phyloP scores from a whole-genome alignment of 2,113 vertebrate species.

The Cettia cetti region DNA sequence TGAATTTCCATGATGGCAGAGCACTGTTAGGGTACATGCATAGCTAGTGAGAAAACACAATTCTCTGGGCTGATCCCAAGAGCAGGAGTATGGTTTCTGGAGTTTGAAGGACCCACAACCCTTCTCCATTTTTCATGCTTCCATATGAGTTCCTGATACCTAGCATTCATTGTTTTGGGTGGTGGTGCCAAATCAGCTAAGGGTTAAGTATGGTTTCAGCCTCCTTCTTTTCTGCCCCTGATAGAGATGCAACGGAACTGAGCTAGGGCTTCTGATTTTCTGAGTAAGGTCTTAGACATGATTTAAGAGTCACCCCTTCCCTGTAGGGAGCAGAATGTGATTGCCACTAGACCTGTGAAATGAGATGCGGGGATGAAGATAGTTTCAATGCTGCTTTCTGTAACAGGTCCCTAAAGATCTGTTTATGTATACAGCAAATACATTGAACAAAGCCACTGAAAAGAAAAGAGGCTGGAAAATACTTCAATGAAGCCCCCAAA shows the following conservation, averaged over 20 bases:
- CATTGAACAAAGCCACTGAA: background rate
- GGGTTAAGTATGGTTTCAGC: background rate
- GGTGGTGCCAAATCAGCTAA: background rate
- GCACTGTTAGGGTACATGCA: fast-evolving
- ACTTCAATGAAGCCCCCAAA: background rate
- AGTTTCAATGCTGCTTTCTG: background rate
- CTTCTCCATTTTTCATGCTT: background rate
- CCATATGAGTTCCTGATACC: background rate
- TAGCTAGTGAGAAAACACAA: background rate
- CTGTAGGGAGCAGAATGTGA: background rate
- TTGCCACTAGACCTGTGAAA: background rate
- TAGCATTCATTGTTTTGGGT: background rate
- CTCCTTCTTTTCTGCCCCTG: background rate
- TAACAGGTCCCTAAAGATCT: background rate
- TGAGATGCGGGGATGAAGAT: background rate
- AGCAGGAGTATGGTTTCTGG: background rate
- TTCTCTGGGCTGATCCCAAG: background rate
- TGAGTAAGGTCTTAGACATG: background rate
- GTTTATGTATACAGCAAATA: background rate
- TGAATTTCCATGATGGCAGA: background rate
- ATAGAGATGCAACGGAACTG: fast-evolving
- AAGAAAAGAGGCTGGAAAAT: background rate
- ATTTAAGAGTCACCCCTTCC: background rate
- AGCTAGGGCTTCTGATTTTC: background rate
- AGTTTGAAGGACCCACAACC: background rate